Conservation (phyloP, 2,797 vertebrate species). For the Melanotaenia parkinsoni region DNA sequence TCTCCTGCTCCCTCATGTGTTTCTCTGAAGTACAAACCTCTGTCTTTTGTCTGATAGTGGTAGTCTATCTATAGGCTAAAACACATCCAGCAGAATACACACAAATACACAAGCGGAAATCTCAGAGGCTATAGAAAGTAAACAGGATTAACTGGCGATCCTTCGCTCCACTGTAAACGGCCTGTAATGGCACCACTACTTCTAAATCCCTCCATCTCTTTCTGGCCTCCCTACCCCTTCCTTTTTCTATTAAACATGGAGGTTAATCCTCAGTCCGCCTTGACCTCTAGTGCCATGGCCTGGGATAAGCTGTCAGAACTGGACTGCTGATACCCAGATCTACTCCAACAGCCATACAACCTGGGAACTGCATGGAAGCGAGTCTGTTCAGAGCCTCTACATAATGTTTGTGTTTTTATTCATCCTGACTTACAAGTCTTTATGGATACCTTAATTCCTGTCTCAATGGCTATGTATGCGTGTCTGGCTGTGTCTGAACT, state of each 20-base stretch:
- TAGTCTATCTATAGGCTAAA: slow-evolving; percentile 35
- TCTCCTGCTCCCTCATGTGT: slow-evolving; percentile 21
- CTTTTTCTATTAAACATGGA: slow-evolving; percentile 82
- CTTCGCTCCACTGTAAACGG: slow-evolving; percentile 80
- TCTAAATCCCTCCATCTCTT: slow-evolving; percentile 76
- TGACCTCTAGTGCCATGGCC: slow-evolving; percentile 63
- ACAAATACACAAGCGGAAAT: slow-evolving; percentile 49
- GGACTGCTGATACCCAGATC: slow-evolving; percentile 71
- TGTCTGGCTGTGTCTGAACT: slow-evolving; percentile 21
- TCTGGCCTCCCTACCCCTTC: slow-evolving; percentile 33
- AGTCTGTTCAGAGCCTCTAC: slow-evolving; percentile 5
- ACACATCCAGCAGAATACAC: slow-evolving; percentile 29
- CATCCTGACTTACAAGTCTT: neutral
- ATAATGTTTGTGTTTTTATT: neutral
- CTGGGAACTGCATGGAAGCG: slow-evolving; percentile 32
- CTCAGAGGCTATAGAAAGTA: slow-evolving; percentile 79
- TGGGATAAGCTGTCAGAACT: slow-evolving; percentile 75
- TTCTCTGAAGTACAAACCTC: slow-evolving; percentile 54
- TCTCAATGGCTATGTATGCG: slow-evolving; percentile 24
- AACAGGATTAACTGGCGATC: slow-evolving; percentile 84
- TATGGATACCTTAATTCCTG: slow-evolving; percentile 23
- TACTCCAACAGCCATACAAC: slow-evolving; percentile 58
- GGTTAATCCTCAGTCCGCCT: slow-evolving; percentile 78
- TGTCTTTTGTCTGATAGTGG: slow-evolving; percentile 57
- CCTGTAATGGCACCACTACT: slow-evolving; percentile 78